Evolutionary conservation across 1,140 invertebrate genomes (phyloP).

Genomic region (Popillia japonica): DNA sequence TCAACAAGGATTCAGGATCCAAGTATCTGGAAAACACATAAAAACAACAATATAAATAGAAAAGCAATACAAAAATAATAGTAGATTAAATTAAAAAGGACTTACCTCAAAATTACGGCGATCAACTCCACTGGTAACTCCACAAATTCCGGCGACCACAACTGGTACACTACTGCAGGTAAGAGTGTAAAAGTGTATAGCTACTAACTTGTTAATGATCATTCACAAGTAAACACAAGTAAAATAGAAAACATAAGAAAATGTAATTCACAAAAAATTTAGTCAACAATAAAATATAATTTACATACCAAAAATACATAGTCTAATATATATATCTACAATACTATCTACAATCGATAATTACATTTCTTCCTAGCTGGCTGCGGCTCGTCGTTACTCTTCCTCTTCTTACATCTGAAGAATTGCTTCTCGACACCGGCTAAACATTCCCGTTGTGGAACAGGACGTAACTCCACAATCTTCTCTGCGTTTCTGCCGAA

Average conservation of each 20-base stretch:
- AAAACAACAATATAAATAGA: too few relatives aligned
- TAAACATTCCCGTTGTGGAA: background rate
- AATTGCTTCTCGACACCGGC: background rate
- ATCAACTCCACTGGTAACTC: background rate
- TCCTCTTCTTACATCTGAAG: background rate
- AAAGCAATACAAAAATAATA: too few relatives aligned
- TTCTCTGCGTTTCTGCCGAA: background rate
- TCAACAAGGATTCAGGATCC: too few relatives aligned
- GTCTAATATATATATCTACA: background rate
- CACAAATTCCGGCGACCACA: background rate
- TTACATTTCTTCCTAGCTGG: background rate
- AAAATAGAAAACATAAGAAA: too few relatives aligned
- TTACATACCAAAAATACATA: background rate
- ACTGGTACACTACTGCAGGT: background rate
- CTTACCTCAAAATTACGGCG: background rate
- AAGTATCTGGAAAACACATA: background rate
- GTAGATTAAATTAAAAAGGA: background rate
- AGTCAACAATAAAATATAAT: too few relatives aligned
- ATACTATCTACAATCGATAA: background rate
- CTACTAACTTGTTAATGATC: too few relatives aligned
- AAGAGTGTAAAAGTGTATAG: too few relatives aligned
- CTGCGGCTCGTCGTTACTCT: background rate
- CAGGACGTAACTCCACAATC: background rate
- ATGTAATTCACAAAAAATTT: too few relatives aligned
- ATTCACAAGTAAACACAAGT: too few relatives aligned